A percentile compares a stretch with the other conserved stretches of the same genome.
phyloP scores from a whole-genome alignment of 2,113 vertebrate genomes.

The Leuciscus idus region DNA sequence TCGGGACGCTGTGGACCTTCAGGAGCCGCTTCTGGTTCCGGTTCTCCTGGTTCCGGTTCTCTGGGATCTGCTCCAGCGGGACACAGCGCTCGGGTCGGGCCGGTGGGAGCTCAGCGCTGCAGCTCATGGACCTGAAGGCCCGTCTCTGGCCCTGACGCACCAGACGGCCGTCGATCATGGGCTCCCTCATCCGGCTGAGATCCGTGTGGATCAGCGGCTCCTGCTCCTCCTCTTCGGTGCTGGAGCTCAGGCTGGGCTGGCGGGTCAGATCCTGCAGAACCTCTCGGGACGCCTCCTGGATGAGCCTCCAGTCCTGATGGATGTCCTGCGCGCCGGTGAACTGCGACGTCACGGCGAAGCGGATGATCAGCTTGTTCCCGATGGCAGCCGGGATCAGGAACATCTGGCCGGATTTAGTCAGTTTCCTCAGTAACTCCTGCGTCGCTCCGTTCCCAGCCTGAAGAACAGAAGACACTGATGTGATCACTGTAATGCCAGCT shows the following conservation, averaged over 20 bases:
- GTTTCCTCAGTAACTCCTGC: conserved; percentile 85
- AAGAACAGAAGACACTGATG: not conserved
- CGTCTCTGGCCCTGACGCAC: conserved; percentile 76
- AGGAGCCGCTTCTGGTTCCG: conserved; percentile 82
- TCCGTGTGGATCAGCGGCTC: conserved; percentile 28
- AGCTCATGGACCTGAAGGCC: conserved; percentile 86
- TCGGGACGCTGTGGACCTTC: conserved; percentile 92
- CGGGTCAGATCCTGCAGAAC: conserved; percentile 64
- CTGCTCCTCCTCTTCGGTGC: not conserved
- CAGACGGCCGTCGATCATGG: conserved; percentile 79
- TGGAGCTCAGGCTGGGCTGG: not conserved
- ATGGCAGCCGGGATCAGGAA: conserved; percentile 91
- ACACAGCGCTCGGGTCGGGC: conserved; percentile 20
- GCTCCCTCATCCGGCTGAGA: conserved; percentile 64
- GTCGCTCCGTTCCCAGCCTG: conserved; percentile 90
- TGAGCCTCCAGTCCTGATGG: conserved; percentile 87
- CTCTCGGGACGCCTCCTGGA: conserved; percentile 81
- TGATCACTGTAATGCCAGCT: not conserved
- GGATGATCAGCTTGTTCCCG: conserved; percentile 86
- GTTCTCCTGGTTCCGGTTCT: too few relatives aligned
- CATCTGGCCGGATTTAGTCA: conserved; percentile 84
- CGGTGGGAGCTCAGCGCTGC: conserved; percentile 80
- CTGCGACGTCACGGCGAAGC: conserved; percentile 94
- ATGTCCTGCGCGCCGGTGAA: conserved; percentile 89
- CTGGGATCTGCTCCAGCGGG: conserved; percentile 72